These are phyloP conservation scores for Charadrius vociferus DNA, from an alignment of 2,113 vertebrate genomes.

Conservation along the genomic window DNA sequence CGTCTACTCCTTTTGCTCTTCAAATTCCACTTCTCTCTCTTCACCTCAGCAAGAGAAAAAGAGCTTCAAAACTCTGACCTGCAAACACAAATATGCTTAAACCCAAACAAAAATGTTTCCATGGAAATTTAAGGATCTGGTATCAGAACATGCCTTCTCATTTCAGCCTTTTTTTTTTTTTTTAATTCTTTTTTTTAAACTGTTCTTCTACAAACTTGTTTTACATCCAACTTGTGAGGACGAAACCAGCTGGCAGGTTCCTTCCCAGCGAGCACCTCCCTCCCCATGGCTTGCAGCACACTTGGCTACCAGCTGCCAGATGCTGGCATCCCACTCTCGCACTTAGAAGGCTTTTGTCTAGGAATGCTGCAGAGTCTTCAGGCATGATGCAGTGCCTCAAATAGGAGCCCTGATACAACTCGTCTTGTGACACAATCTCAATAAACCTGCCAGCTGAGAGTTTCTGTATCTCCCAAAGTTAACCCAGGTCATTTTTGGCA, in stretches of 20 bases:
- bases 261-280: background rate
- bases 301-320: constrained; percentile 14
- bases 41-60: background rate
- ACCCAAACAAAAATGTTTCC: constrained; percentile 1
- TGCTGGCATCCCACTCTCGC: background rate
- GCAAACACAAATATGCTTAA: background rate
- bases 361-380: constrained; percentile 9
- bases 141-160: background rate
- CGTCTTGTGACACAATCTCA: constrained; percentile 24
- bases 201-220: background rate
- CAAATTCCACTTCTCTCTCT: background rate
- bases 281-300: background rate
- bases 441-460: background rate
- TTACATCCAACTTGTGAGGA: background rate
- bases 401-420: constrained; percentile 42
- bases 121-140: background rate
- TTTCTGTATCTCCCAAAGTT: constrained; percentile 20
- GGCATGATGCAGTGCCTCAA: constrained; percentile 53
- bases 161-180: background rate
- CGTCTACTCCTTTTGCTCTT: background rate
- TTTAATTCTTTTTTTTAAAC: background rate
- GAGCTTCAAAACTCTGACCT: background rate
- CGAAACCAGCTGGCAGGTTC: background rate
- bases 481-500: constrained; percentile 4
- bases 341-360: background rate